Percentiles rank a stretch among this genome's conserved stretches.
phyloP scores from a whole-genome alignment of 2,113 vertebrate species.

The Equus quagga region DNA sequence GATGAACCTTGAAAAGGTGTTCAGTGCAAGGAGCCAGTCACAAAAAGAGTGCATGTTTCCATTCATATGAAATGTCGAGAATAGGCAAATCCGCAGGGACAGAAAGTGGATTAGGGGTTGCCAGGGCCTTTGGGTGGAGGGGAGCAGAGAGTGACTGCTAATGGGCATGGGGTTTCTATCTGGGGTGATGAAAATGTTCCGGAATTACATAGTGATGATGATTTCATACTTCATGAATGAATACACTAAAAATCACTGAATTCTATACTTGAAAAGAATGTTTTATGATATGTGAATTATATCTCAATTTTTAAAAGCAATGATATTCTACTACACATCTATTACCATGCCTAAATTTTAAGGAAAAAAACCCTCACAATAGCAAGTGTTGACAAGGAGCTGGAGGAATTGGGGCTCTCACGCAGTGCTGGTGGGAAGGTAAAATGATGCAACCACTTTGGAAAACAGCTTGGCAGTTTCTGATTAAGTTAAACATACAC shows the following conservation, averaged over 20 bases:
- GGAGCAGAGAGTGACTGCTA: not conserved
- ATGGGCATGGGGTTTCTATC: not conserved
- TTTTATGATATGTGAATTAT: not conserved
- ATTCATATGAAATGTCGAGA: not conserved
- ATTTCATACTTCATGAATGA: not conserved
- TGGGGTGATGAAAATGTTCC: not conserved
- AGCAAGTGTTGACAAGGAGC: not conserved
- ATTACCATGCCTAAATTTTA: not conserved
- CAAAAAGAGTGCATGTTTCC: not conserved
- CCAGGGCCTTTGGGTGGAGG: not conserved
- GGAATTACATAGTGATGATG: not conserved
- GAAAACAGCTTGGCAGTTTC: not conserved
- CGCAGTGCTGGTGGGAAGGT: not conserved
- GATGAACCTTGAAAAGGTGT: not conserved
- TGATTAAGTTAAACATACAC: not conserved
- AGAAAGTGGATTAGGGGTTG: not conserved
- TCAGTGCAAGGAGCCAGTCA: not conserved
- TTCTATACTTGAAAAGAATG: not conserved
- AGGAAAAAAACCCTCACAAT: not conserved
- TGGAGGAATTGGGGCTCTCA: not conserved
- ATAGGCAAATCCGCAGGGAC: not conserved
- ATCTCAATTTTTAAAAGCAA: not conserved
- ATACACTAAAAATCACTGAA: not conserved
- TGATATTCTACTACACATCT: not conserved
- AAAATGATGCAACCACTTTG: not conserved